Percentiles rank a stretch among this genome's conserved stretches.
Conservation (phyloP, 2,888 invertebrate species). For the Nemapogon koenigi region DNA sequence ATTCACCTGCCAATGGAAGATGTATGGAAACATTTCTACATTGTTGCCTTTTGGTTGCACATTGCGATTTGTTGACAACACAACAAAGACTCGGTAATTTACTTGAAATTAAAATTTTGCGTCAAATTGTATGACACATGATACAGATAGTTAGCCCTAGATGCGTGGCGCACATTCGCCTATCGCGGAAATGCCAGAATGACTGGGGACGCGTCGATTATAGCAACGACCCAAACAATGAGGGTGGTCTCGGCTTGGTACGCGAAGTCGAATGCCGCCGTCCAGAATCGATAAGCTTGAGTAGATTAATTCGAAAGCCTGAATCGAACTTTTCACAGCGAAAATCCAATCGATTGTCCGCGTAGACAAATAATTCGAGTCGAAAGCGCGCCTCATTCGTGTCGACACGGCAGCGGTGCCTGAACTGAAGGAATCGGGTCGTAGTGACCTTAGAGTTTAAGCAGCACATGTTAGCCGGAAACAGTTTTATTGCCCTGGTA, state of each 20-base stretch:
- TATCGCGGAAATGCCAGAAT: conserved; percentile 32
- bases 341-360: not conserved
- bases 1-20: conserved; percentile 57
- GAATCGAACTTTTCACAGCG: not conserved
- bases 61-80: no score
- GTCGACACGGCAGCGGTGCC: not conserved
- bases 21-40: conserved; percentile 57
- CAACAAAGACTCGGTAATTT: no score
- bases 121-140: no score
- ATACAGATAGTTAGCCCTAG: not conserved
- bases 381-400: not conserved
- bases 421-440: conserved; percentile 20
- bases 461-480: not conserved
- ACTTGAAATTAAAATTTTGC: no score
- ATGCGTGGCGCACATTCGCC: conserved; percentile 37
- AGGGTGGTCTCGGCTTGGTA: conserved; percentile 58
- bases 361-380: no score
- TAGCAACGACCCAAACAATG: conserved; percentile 59
- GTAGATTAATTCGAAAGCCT: no score
- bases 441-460: conserved; percentile 18
- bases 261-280: conserved; percentile 25
- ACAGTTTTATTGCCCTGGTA: no score
- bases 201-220: conserved; percentile 38
- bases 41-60: no score
- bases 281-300: conserved; percentile 40